Evolutionary conservation across 2,113 vertebrate species (phyloP).

Genomic region (Bagarius yarrelli): DNA sequence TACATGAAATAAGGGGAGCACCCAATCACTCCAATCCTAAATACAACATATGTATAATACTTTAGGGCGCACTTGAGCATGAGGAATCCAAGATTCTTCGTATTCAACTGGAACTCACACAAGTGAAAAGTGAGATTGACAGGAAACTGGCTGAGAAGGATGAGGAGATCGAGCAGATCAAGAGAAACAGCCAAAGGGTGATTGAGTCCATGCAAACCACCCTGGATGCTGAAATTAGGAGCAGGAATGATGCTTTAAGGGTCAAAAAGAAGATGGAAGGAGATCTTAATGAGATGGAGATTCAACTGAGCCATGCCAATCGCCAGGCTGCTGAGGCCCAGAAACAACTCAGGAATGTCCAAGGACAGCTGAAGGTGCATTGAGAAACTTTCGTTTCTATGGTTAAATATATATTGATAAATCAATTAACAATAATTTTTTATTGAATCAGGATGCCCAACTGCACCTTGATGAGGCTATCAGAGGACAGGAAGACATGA

Average conservation of each 20-base stretch:
- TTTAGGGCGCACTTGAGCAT: constrained; percentile 65
- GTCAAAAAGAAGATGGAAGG: constrained; percentile 78
- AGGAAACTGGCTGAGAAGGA: constrained; percentile 75
- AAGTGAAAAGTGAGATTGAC: constrained; percentile 75
- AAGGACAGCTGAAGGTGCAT: constrained; percentile 69
- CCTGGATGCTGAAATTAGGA: too few species aligned
- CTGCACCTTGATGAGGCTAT: constrained; percentile 42
- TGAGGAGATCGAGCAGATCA: constrained; percentile 75
- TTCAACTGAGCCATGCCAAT: constrained; percentile 65
- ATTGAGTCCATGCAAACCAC: too few species aligned
- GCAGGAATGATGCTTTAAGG: constrained; percentile 51
- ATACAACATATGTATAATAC: too few species aligned
- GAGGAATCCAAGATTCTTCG: constrained; percentile 78
- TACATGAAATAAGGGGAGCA: too few species aligned
- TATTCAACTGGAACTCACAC: constrained; percentile 72
- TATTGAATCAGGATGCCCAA: constrained; percentile 80
- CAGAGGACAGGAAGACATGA: constrained; percentile 63
- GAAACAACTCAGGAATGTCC: too few species aligned
- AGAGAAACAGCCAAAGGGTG: constrained; percentile 44
- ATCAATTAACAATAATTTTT: too few species aligned
- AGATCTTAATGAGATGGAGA: constrained; percentile 61
- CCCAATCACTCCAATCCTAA: too few species aligned
- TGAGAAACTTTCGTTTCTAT: too few species aligned
- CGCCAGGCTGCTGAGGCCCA: too few species aligned
- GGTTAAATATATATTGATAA: too few species aligned